Evolutionary conservation across 2,888 invertebrate species (phyloP).

Genomic region (Trypoxylon attenuatum): DNA sequence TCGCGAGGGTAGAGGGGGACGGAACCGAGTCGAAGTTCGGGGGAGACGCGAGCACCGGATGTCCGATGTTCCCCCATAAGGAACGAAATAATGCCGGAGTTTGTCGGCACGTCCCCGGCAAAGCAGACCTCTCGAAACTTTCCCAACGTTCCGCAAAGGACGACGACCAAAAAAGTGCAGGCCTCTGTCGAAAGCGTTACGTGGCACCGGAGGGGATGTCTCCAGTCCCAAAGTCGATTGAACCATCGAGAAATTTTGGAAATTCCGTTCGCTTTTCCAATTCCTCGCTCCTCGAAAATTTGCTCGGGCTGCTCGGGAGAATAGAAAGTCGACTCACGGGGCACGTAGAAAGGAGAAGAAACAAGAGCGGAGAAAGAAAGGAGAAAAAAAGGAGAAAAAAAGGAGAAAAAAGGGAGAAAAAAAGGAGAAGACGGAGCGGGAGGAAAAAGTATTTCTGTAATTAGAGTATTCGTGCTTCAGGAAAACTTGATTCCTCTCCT

Average conservation of each 20-base stretch:
- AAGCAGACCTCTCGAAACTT: slow-evolving; percentile 53
- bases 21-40: slow-evolving; percentile 22
- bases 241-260: too few relatives aligned
- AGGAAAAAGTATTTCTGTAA: slow-evolving; percentile 23
- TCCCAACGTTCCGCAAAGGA: too few relatives aligned
- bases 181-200: too few relatives aligned
- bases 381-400: not conserved
- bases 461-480: slow-evolving; percentile 28
- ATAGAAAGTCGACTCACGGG: too few relatives aligned
- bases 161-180: too few relatives aligned
- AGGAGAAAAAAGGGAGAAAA: slow-evolving; percentile 6
- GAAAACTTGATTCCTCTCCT: not conserved
- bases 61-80: slow-evolving; percentile 41
- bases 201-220: too few relatives aligned
- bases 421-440: not conserved
- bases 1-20: not conserved
- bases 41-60: slow-evolving; percentile 27
- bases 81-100: slow-evolving; percentile 54
- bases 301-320: too few relatives aligned
- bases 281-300: too few relatives aligned
- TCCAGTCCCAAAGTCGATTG: too few relatives aligned
- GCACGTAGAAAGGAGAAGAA: too few relatives aligned
- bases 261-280: too few relatives aligned
- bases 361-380: slow-evolving; percentile 10
- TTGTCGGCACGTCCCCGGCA: slow-evolving; percentile 46